Percentiles rank a stretch among this genome's conserved stretches.
Evolutionary conservation across 2,113 vertebrate genomes (phyloP).

Genomic region (Burhinus oedicnemus): DNA sequence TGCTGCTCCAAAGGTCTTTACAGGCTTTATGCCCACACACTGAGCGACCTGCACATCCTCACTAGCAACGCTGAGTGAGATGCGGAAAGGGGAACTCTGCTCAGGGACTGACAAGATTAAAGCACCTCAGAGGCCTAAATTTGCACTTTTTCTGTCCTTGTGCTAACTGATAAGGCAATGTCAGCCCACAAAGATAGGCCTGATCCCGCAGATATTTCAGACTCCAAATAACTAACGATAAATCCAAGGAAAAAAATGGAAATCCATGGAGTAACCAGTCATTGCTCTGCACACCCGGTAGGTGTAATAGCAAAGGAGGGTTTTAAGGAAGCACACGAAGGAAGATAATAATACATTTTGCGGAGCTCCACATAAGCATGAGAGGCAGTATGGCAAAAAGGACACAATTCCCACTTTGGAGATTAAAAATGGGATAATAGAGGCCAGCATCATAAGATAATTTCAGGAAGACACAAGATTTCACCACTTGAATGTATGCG

Average conservation of each 20-base stretch:
- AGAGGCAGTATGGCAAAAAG: neutral
- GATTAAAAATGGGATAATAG: neutral
- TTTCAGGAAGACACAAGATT: slow-evolving; percentile 10
- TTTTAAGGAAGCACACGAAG: neutral
- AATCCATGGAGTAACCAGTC: neutral
- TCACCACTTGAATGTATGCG: neutral
- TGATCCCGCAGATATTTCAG: neutral
- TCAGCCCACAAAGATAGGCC: neutral
- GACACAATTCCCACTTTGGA: neutral
- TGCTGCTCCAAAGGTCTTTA: slow-evolving; percentile 58
- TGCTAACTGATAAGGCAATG: neutral
- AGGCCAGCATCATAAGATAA: neutral
- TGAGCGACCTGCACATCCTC: neutral
- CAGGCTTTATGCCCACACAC: slow-evolving; percentile 57
- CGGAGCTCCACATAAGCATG: neutral
- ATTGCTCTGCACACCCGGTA: neutral
- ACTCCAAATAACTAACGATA: neutral
- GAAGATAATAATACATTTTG: neutral
- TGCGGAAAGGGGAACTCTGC: slow-evolving; percentile 21
- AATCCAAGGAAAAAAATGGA: neutral
- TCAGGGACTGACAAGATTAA: slow-evolving; percentile 2
- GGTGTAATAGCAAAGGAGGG: neutral
- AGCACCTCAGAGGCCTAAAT: slow-evolving; percentile 33
- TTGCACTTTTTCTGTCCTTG: slow-evolving; percentile 5
- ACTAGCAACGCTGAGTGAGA: neutral